Evolutionary conservation across 2,888 invertebrate species (phyloP), one percentile per base, ranked within the genome.

Genomic region (Liopterus haemorrhoidalis): DNA sequence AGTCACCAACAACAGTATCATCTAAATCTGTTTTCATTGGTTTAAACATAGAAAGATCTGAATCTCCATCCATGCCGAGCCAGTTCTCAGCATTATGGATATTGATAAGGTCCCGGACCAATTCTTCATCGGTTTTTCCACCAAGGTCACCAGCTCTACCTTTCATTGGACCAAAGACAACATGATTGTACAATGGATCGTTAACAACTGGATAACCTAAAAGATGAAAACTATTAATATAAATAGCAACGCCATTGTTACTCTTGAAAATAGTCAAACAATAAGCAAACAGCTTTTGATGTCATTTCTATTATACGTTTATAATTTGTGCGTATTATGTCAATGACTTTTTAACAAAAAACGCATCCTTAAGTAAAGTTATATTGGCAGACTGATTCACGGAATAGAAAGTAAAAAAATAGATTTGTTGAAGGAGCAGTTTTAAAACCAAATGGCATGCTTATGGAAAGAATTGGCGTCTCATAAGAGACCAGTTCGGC

Each of bases 161-260:
- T 57, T 92, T 89, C 43, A 85, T 74, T 0, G 93, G 93, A 0
- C 99, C 99, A 69, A 97, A 99, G 1, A 92, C 93, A 2, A 83
- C 81, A 67, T 92, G 91, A 69, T 97, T 99, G 74, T 99, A 99
- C 2, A 99, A 72, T 0, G 93, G 92, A 68, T 99, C 99, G 66
- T 97, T 97, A 5, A 94, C 85, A 41, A 99, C 97, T 9, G 99
- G 99, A 70, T 86, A 91, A 28, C 97, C 93, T 89, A 64, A 36
- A 61, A 50, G 52, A 51, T 38, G 14, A 25, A 15, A 20, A n/a
- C 30, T 28, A 33, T n/a, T 38, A 37, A 25, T 37, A 21, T 21
- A 20, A 33, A 16, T 21, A 16, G 12, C 15, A 24, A 42, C 12
- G 3, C n/a, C n/a, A n/a, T n/a, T n/a, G n/a, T n/a, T n/a, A n/a